Evolutionary conservation across 2,113 vertebrate species (phyloP).

Genomic region (Chlorodrepanis virens): DNA sequence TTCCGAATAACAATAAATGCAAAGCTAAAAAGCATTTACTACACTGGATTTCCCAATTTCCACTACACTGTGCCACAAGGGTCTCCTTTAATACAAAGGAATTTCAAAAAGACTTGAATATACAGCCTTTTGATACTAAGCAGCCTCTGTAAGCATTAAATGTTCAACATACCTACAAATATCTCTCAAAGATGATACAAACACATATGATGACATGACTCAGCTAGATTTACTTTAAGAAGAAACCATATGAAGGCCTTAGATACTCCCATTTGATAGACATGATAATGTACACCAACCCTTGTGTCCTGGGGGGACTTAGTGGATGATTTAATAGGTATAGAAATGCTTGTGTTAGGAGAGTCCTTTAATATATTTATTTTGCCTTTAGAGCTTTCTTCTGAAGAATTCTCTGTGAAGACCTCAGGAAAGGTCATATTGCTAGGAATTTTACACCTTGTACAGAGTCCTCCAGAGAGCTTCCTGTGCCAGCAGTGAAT

Average conservation of each 20-base stretch:
- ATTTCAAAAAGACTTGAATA: neutral
- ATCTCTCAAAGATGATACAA: neutral
- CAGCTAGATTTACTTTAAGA: neutral
- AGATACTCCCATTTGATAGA: neutral
- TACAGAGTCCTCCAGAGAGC: neutral
- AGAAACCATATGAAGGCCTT: neutral
- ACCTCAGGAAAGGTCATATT: constrained; percentile 18
- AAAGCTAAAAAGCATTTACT: neutral
- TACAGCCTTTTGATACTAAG: neutral
- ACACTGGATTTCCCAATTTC: neutral
- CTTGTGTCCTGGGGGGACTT: neutral
- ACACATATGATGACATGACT: neutral
- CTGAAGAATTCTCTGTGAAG: neutral
- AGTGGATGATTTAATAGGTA: neutral
- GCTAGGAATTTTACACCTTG: constrained; percentile 6
- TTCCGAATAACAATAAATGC: neutral
- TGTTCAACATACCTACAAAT: neutral
- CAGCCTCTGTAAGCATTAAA: neutral
- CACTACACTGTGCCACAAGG: neutral
- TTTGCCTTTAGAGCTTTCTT: constrained; percentile 9
- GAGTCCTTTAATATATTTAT: constrained; percentile 24
- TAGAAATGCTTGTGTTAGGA: neutral
- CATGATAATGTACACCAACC: neutral
- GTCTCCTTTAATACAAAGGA: neutral
- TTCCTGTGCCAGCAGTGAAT: neutral